Evolutionary conservation across 2,113 vertebrate species (phyloP), one percentile per base, ranked within the genome.

Genomic region (Tringa solitaria): DNA sequence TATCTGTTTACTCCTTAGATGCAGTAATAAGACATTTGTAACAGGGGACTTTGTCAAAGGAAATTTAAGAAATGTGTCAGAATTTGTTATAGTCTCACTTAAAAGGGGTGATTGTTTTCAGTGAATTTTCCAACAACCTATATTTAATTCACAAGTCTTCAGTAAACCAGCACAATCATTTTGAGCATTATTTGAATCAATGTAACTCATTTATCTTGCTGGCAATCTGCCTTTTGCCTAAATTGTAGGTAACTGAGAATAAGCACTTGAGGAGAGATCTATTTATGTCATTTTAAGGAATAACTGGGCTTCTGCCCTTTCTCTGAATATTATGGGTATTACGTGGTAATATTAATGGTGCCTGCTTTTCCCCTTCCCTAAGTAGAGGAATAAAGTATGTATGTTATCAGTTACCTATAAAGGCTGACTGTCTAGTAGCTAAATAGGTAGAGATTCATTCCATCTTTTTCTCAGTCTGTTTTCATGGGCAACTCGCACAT

Each of bases 211-310:
- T 90, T 64, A 84, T 56, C 45, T 91, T 91, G 48, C 53, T 86
- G 63, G 61, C 67, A 95, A 90, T 77, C 76, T 81, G 90, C 72
- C 94, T 96, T 95, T 83, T 96, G 69, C 63, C 83, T 91, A 39
- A 92, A 65, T 57, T 93, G 73, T 72, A 56, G 57, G n/a, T 54
- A 95, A 77, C 54, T 68, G 50, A 91, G 73, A 95, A 86, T 75
- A 90, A 78, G 56, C 51, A 63, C 76, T 63, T 1, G 2, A 74
- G 48, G n/a, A 80, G 59, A 93, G 73, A 90, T 87, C 14, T 60
- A 32, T 88, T 96, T 94, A 35, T 91, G 21, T 41, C 16, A 92
- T 73, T 96, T 88, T 32, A 91, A 64, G 68, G 87, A 96, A 89
- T 61, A 89, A 87, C 11, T 95, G 14, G 22, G 45, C 78, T 97